Evolutionary conservation across 1,140 invertebrate species (phyloP).

Genomic region (Sinella curviseta): DNA sequence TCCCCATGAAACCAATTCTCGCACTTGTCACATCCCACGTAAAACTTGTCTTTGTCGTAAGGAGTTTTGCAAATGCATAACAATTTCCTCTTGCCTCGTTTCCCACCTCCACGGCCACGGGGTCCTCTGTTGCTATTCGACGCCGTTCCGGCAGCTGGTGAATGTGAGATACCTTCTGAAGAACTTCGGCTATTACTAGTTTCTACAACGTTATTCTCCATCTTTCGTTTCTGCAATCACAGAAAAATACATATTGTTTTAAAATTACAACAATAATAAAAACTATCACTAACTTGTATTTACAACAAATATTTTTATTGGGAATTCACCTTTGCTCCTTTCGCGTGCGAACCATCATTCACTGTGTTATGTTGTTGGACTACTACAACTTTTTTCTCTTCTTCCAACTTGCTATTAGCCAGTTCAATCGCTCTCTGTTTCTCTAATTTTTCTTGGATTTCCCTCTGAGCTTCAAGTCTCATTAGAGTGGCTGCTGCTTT

Average conservation of each 20-base stretch:
- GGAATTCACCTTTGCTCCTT: not conserved
- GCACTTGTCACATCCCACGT: slow-evolving; percentile 95
- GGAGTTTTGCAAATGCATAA: slow-evolving; percentile 92
- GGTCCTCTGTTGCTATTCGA: no score
- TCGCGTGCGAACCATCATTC: not conserved
- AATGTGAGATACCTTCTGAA: no score
- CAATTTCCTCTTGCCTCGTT: slow-evolving; percentile 63
- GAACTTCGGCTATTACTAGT: slow-evolving; percentile 48
- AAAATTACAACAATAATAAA: no score
- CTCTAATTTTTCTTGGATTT: not conserved
- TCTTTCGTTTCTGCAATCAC: slow-evolving; percentile 36
- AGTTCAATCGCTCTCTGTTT: not conserved
- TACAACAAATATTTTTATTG: no score
- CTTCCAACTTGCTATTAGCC: not conserved
- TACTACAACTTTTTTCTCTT: not conserved
- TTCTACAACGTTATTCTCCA: not conserved
- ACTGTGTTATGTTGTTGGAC: not conserved
- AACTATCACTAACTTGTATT: no score
- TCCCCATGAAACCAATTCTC: slow-evolving; percentile 98
- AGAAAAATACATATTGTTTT: not conserved
- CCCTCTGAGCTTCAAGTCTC: not conserved
- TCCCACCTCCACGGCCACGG: slow-evolving; percentile 36
- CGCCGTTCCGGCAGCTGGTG: slow-evolving; percentile 16
- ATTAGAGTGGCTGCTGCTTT: not conserved
- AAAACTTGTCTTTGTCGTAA: slow-evolving; percentile 94